phyloP scores from a whole-genome alignment of 2,888 invertebrate species.

The Nemotelus nigrinus region DNA sequence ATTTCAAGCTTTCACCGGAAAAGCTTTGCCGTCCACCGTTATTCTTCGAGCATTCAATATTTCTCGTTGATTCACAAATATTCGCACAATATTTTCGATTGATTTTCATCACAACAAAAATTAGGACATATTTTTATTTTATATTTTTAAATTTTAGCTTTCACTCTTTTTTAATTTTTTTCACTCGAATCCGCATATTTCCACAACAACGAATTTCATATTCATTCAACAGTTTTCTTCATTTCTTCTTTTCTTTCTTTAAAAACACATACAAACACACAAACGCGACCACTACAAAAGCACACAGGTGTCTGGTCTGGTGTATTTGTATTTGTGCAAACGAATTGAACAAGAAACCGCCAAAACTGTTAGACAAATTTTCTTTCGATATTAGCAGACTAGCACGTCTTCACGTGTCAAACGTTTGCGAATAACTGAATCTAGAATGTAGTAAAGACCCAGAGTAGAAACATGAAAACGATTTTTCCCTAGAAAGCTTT shows the following conservation, averaged over 20 bases:
- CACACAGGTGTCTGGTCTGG: conserved; percentile 46
- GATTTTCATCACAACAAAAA: neutral
- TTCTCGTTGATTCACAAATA: too few species aligned
- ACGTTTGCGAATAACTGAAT: conserved; percentile 49
- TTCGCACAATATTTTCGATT: neutral
- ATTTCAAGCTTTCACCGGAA: conserved; percentile 8
- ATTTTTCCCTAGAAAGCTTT: conserved; percentile 43
- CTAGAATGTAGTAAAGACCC: neutral
- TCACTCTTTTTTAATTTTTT: neutral
- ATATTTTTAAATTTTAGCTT: neutral
- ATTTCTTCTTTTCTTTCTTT: neutral
- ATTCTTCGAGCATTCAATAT: too few species aligned
- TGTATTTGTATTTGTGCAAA: conserved; percentile 3
- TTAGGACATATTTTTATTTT: neutral
- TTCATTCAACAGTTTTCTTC: neutral
- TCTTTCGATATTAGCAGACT: neutral
- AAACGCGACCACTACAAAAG: conserved; percentile 46
- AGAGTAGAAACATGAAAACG: conserved; percentile 35
- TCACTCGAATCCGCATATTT: too few species aligned
- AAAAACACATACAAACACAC: conserved; percentile 9
- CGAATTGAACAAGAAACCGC: neutral
- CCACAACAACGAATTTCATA: neutral
- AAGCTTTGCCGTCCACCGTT: neutral
- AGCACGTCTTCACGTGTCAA: conserved; percentile 46
- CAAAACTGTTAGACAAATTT: neutral